Percentiles rank a stretch among this genome's conserved stretches.
These are phyloP conservation scores for Trachelipus rathkii DNA, from an alignment of 1,140 invertebrate species.

Conservation along the genomic window DNA sequence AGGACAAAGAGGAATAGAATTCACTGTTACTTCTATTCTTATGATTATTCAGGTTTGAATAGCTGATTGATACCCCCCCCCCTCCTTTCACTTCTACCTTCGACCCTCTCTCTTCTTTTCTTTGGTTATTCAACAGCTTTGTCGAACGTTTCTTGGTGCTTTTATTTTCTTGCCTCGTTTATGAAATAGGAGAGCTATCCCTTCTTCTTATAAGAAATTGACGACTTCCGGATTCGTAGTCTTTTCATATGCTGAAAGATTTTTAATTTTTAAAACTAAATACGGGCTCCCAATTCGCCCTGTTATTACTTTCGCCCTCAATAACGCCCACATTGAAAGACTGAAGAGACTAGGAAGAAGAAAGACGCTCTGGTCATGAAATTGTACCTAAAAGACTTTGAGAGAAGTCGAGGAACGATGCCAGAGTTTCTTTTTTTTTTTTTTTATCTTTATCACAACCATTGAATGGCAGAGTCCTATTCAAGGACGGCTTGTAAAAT, in stretches of 20 bases:
- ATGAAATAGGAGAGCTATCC: neutral
- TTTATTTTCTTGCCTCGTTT: neutral
- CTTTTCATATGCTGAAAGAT: slow-evolving; percentile 3
- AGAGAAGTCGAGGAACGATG: too few species aligned
- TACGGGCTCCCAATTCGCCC: neutral
- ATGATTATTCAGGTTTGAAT: slow-evolving; percentile 7
- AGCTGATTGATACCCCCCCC: neutral
- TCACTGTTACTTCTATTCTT: slow-evolving; percentile 4
- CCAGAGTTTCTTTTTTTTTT: too few species aligned
- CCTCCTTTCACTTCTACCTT: neutral
- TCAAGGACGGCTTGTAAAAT: too few species aligned
- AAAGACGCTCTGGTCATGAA: too few species aligned
- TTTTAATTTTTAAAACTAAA: slow-evolving; percentile 8
- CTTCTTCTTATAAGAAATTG: slow-evolving; percentile 3
- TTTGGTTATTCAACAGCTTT: neutral
- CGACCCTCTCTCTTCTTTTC: slow-evolving; percentile 5
- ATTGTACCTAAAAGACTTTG: too few species aligned
- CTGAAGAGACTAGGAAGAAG: neutral
- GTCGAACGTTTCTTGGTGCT: neutral
- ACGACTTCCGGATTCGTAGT: slow-evolving; percentile 3
- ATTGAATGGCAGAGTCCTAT: too few species aligned
- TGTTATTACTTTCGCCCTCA: neutral
- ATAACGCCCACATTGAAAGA: neutral
- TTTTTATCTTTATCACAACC: too few species aligned
- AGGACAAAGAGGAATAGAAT: slow-evolving; percentile 4